Evolutionary conservation across 2,797 vertebrate species (phyloP).

Genomic region (Synaphobranchus kaupii): DNA sequence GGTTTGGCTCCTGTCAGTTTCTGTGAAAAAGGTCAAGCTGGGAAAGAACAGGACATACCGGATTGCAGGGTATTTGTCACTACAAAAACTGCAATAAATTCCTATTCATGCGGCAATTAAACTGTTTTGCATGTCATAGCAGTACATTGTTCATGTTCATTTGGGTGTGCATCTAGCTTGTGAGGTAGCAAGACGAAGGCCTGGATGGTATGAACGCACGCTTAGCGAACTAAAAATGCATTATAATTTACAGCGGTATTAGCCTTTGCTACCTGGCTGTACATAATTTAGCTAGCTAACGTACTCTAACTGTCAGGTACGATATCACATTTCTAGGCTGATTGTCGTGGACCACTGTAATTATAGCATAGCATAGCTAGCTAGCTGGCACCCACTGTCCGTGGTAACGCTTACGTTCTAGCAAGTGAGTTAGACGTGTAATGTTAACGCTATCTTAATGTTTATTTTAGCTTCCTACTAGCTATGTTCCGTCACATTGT

Average conservation of each 20-base stretch:
- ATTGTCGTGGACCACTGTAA: no score
- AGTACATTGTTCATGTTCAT: neutral
- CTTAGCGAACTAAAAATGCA: neutral
- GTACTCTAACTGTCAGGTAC: no score
- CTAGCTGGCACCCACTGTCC: no score
- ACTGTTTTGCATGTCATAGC: neutral
- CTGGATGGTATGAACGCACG: neutral
- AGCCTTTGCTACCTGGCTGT: neutral
- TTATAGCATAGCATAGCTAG: neutral
- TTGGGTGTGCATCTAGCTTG: neutral
- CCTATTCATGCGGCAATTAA: neutral
- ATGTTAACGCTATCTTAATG: neutral
- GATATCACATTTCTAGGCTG: no score
- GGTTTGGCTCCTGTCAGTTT: slow-evolving; percentile 91
- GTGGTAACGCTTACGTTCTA: no score
- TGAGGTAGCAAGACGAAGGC: neutral
- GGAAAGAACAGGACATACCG: slow-evolving; percentile 46
- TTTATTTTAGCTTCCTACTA: neutral
- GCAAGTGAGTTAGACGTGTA: neutral
- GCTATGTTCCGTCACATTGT: neutral
- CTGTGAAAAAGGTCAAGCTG: slow-evolving; percentile 66
- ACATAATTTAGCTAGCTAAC: no score
- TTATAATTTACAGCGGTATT: neutral
- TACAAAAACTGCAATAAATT: neutral
- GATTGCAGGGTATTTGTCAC: slow-evolving; percentile 67